Evolutionary conservation across 1,140 invertebrate species (phyloP).

Genomic region (Sesamia nonagrioides): DNA sequence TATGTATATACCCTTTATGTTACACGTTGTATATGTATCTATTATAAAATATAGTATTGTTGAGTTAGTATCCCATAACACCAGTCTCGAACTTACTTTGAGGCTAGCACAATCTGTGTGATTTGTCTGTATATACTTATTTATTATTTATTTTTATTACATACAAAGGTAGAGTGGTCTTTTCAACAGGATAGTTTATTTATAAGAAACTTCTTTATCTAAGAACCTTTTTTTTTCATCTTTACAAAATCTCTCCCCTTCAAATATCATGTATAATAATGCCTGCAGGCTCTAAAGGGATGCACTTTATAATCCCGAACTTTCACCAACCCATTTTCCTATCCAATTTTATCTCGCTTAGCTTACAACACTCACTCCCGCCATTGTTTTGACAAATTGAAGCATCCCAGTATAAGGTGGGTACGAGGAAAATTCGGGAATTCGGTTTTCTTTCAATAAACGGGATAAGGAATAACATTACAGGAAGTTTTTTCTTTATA

Average conservation of each 20-base stretch:
- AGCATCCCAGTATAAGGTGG: constrained; percentile 28
- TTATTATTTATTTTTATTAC: too few relatives aligned
- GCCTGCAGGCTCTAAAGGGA: neutral
- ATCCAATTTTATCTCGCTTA: constrained; percentile 18
- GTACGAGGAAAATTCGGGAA: constrained; percentile 9
- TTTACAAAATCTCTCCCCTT: neutral
- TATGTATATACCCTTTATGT: too few relatives aligned
- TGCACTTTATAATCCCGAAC: constrained; percentile 1
- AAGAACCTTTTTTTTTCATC: neutral
- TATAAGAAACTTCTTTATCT: too few relatives aligned
- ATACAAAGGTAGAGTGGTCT: too few relatives aligned
- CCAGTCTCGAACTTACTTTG: too few relatives aligned
- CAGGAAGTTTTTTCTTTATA: constrained; percentile 18
- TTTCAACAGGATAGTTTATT: too few relatives aligned
- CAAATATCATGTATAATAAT: neutral
- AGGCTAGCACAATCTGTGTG: too few relatives aligned
- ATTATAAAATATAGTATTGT: too few relatives aligned
- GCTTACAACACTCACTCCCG: constrained; percentile 16
- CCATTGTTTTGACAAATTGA: constrained; percentile 32
- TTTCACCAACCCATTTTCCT: neutral
- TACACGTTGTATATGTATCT: too few relatives aligned
- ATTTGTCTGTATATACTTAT: too few relatives aligned
- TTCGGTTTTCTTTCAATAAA: constrained; percentile 29
- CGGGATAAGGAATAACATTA: constrained; percentile 12
- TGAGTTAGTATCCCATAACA: too few relatives aligned